Percentiles rank a stretch among this genome's conserved stretches.
phyloP scores from a whole-genome alignment of 23 tunicate genomes.

The Trididemnum clinides region DNA sequence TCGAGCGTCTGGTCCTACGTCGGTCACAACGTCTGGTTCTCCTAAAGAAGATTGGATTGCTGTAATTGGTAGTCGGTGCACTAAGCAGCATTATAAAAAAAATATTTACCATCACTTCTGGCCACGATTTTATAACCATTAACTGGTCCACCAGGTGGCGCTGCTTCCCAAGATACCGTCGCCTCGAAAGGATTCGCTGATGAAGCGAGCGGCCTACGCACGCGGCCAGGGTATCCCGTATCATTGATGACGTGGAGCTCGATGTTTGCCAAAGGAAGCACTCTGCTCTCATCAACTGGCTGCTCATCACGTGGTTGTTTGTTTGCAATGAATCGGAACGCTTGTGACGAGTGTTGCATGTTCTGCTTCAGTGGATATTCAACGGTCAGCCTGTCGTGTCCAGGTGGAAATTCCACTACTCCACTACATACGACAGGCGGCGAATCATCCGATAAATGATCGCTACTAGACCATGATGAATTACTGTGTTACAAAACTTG shows the following conservation, averaged over 20 bases:
- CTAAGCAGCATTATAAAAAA: neutral
- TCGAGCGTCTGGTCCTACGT: conserved; percentile 52
- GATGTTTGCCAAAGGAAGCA: conserved; percentile 75
- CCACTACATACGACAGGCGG: conserved; percentile 55
- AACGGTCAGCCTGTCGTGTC: conserved; percentile 51
- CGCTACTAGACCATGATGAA: conserved; percentile 39
- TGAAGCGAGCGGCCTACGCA: conserved; percentile 69
- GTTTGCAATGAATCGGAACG: conserved; percentile 42
- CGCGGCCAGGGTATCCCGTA: conserved; percentile 93
- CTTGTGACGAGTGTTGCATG: conserved; percentile 74
- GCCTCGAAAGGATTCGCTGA: conserved; percentile 64
- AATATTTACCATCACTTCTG: conserved; percentile 48
- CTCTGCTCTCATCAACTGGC: conserved; percentile 12
- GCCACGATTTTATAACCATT: conserved; percentile 84
- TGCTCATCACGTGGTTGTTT: conserved; percentile 20
- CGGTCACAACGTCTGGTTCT: conserved; percentile 51
- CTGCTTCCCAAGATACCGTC: conserved; percentile 84
- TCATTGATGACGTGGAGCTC: conserved; percentile 91
- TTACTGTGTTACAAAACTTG: too few species aligned
- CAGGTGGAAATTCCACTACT: conserved; percentile 54
- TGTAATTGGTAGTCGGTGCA: neutral
- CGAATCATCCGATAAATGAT: conserved; percentile 24
- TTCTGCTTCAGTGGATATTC: conserved; percentile 82
- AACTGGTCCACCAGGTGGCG: conserved; percentile 89
- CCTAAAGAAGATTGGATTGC: conserved; percentile 33